These are phyloP conservation scores for Batillaria attramentaria DNA, from an alignment of 1,140 invertebrate species.

Conservation along the genomic window DNA sequence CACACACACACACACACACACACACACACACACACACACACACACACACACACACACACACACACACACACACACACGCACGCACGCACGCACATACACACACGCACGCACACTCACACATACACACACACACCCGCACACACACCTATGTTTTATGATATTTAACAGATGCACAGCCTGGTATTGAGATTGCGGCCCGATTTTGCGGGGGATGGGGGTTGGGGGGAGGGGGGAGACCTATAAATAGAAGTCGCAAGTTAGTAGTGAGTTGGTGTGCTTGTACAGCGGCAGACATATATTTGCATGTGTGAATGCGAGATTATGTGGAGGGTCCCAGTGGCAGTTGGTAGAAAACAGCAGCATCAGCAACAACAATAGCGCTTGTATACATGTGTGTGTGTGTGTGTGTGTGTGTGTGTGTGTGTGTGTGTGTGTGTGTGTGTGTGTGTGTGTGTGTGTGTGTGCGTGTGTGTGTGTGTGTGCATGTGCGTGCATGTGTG, in stretches of 20 bases:
- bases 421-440: slow-evolving; percentile 26
- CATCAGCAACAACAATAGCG: neutral
- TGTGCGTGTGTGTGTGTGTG: slow-evolving; percentile 25
- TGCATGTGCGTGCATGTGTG: slow-evolving; percentile 26
- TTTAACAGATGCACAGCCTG: no score
- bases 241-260: no score
- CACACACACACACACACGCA: slow-evolving; percentile 15
- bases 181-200: no score
- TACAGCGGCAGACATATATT: no score
- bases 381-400: neutral
- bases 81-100: neutral
- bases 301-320: no score
- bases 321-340: no score
- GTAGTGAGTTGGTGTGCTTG: no score
- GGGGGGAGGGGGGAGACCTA: no score
- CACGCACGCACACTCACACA: neutral
- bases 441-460: slow-evolving; percentile 19
- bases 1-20: neutral
- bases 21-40: neutral
- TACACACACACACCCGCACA: slow-evolving; percentile 6
- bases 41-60: slow-evolving; percentile 14
- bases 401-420: slow-evolving; percentile 32
- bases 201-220: no score
- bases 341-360: neutral
- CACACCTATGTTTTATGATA: no score